phyloP scores from a whole-genome alignment of 2,888 invertebrate species.

The Tetragnatha montana region DNA sequence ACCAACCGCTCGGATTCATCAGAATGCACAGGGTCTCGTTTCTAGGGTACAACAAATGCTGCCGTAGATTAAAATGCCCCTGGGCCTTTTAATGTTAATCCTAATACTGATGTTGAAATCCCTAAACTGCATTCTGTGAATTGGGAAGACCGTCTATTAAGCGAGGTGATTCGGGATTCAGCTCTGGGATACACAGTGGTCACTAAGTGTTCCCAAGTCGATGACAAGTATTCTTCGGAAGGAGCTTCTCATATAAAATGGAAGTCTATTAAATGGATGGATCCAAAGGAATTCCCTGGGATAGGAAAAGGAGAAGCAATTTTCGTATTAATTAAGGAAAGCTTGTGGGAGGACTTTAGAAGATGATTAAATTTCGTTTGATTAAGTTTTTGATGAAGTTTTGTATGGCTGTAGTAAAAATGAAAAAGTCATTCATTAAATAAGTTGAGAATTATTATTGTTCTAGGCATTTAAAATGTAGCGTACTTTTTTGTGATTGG shows the following conservation, averaged over 20 bases:
- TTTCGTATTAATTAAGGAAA: no score
- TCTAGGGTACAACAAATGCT: not conserved
- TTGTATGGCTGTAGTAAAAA: no score
- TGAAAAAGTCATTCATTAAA: no score
- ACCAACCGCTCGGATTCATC: not conserved
- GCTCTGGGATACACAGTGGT: not conserved
- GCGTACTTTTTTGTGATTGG: no score
- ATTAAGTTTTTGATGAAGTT: no score
- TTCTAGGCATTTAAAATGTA: no score
- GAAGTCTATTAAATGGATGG: not conserved
- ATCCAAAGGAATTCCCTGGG: no score
- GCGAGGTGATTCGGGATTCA: conserved; percentile 26
- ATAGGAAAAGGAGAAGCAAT: no score
- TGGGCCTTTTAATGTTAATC: conserved; percentile 39
- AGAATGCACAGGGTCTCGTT: not conserved
- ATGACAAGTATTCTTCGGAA: conserved; percentile 6
- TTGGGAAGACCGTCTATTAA: conserved; percentile 43
- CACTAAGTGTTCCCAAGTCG: conserved; percentile 30
- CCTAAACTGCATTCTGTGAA: not conserved
- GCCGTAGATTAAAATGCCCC: conserved; percentile 45
- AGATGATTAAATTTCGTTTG: no score
- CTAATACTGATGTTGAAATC: conserved; percentile 19
- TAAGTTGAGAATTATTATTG: no score
- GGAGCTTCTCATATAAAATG: not conserved
- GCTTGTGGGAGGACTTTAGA: no score